phyloP scores from a whole-genome alignment of 2,888 invertebrate species.

The Lamellibrachia columna region DNA sequence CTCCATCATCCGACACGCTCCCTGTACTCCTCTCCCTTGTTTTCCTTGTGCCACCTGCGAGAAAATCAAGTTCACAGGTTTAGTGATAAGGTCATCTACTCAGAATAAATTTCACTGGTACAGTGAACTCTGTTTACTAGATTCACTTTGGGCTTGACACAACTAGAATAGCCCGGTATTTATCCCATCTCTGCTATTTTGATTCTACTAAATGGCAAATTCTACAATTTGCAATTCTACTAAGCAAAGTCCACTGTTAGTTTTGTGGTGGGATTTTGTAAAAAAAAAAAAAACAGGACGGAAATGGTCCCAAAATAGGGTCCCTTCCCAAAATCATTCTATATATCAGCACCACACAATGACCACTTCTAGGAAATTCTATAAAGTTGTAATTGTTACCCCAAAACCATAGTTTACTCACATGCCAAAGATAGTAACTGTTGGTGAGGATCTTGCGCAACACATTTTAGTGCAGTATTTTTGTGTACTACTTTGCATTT shows the following conservation, averaged over 20 bases:
- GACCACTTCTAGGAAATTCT: not conserved
- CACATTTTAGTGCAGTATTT: not conserved
- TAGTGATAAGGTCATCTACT: not conserved
- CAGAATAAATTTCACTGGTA: not conserved
- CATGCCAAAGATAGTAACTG: not conserved
- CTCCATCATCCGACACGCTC: not conserved
- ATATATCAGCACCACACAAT: not conserved
- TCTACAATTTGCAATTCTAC: not conserved
- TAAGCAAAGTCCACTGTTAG: not conserved
- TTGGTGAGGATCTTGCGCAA: not conserved
- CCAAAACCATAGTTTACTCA: not conserved
- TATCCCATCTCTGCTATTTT: not conserved
- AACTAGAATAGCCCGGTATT: not conserved
- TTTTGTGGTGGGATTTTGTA: too few species aligned
- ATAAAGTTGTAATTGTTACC: not conserved
- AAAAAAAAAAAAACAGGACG: too few species aligned
- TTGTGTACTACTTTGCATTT: not conserved
- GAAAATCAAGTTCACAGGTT: not conserved
- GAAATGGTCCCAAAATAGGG: too few species aligned
- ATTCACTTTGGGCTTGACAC: not conserved
- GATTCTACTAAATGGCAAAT: not conserved
- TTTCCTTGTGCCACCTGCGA: not conserved
- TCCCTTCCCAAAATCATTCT: too few species aligned
- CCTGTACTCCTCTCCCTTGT: not conserved
- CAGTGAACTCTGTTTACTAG: not conserved